Evolutionary conservation across 2,113 vertebrate genomes (phyloP).

Genomic region (Phrynosoma blainvillii): DNA sequence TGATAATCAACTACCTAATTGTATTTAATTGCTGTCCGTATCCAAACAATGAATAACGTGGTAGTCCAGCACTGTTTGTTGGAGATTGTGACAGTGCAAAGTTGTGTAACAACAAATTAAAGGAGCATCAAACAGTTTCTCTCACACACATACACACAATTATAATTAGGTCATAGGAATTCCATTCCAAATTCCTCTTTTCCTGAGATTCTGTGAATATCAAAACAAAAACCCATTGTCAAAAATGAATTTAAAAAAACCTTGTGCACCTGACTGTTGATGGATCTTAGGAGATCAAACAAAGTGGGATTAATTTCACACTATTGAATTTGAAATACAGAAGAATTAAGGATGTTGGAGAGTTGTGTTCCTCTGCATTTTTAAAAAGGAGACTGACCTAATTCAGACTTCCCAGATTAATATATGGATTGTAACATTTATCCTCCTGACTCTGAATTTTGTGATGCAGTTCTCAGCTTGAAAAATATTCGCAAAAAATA

Average conservation of each 20-base stretch:
- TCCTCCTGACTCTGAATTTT: background rate
- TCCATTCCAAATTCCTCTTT: background rate
- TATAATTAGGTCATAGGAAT: background rate
- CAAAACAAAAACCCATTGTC: background rate
- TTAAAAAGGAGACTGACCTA: background rate
- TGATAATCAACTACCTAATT: constrained; percentile 79
- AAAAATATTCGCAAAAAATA: background rate
- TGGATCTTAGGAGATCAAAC: background rate
- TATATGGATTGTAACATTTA: background rate
- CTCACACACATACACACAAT: background rate
- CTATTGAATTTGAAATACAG: background rate
- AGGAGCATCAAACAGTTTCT: constrained; percentile 50
- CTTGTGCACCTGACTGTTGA: background rate
- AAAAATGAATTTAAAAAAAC: background rate
- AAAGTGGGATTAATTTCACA: background rate
- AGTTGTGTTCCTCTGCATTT: no score
- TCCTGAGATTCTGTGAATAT: background rate
- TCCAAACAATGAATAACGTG: constrained; percentile 80
- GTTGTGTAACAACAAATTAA: constrained; percentile 52
- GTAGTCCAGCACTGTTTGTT: constrained; percentile 62
- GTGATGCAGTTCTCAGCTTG: background rate
- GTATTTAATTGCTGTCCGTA: constrained; percentile 79
- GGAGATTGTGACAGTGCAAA: constrained; percentile 68
- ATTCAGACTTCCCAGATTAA: background rate
- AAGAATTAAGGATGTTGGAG: background rate